Conservation (phyloP, 2,113 vertebrate species). For the Ictalurus punctatus region DNA sequence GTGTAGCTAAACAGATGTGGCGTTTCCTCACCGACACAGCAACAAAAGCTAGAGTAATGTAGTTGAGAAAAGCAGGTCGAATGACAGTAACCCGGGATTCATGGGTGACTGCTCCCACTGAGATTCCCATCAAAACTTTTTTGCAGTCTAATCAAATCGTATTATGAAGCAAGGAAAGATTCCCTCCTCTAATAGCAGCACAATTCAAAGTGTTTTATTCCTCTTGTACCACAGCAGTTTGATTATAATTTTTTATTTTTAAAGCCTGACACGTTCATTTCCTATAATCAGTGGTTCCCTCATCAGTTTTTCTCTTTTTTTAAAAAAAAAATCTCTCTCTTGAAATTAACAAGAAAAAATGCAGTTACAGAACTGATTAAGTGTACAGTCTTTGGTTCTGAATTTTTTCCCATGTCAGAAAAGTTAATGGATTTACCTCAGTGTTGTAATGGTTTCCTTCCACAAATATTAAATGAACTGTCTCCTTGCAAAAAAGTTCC, state of each 20-base stretch:
- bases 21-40: background rate
- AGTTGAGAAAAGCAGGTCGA: background rate
- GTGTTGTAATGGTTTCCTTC: background rate
- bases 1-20: background rate
- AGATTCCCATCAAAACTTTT: background rate
- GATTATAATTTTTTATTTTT: background rate
- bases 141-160: background rate
- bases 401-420: background rate
- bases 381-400: background rate
- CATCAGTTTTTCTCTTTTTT: background rate
- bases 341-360: background rate
- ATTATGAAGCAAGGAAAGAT: background rate
- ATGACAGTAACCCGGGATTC: background rate
- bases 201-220: background rate
- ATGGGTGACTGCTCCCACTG: background rate
- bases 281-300: background rate
- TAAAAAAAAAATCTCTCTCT: background rate
- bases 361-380: background rate
- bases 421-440: background rate
- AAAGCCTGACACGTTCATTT: background rate
- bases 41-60: background rate
- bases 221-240: background rate
- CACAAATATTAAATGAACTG: background rate
- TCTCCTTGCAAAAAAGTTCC: background rate
- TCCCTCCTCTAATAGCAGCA: background rate